These are phyloP conservation scores for Loris lydekkerianus DNA, from an alignment of 2,797 vertebrate genomes.

Conservation along the genomic window DNA sequence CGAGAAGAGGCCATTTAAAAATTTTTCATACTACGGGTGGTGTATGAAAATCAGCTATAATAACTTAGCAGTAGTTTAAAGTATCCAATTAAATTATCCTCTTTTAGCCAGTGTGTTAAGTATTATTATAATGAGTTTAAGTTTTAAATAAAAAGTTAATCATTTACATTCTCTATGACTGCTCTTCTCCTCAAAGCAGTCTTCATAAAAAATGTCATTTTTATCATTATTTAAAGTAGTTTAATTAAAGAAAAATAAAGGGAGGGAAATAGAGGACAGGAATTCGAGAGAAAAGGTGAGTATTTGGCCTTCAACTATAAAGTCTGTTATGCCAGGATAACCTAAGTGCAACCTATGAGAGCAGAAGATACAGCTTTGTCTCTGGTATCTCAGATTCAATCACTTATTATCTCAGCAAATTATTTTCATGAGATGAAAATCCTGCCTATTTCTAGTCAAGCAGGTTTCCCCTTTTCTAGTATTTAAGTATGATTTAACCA, in stretches of 20 bases:
- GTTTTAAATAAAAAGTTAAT: conserved; percentile 33
- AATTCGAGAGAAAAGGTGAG: neutral
- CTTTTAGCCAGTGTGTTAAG: neutral
- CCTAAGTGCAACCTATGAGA: neutral
- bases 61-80: neutral
- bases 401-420: neutral
- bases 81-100: neutral
- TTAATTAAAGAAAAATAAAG: conserved; percentile 1
- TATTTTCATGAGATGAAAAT: neutral
- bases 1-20: neutral
- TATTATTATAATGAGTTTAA: conserved; percentile 23
- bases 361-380: neutral
- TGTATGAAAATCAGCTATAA: neutral
- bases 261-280: neutral
- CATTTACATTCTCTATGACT: neutral
- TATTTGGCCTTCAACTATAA: neutral
- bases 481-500: conserved; percentile 32
- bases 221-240: neutral
- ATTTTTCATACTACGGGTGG: neutral
- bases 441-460: conserved; percentile 2
- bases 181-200: neutral
- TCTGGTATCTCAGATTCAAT: conserved; percentile 12
- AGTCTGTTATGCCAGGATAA: neutral
- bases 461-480: conserved; percentile 6
- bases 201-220: conserved; percentile 21